Base-by-base conservation (phyloP, 1,140 invertebrate genomes). In the Drosophila sp. region DNA sequence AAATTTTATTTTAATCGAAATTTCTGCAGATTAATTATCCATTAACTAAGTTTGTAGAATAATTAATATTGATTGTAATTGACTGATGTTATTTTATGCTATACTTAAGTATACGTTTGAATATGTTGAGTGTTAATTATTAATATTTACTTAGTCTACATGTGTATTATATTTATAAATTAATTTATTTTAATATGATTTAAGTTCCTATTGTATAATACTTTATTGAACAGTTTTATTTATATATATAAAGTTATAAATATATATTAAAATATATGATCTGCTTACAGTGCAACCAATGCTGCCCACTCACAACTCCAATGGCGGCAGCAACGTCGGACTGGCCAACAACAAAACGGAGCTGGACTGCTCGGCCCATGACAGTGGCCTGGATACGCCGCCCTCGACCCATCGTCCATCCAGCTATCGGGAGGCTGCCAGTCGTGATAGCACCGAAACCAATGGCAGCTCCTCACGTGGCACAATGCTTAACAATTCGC, bases 361-460 rank as follows among this genome's bases (percentile, higher is more conserved):
- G 40, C 66, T 92, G 53, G 89, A 92, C 54, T 87, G 80, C 32
- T 90, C 91, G 40, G 91, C 91, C n/a, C 86, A 91, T 78, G 91
- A 92, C 54, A 92, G 91, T 48, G 91, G 91, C 38, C 61, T 92
- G 45, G 91, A 92, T 21, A 92, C 91, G 9, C 91, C 91, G 7
- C 91, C 91, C 0, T 92, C 90, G 1, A 91, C 90, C 2, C 91
- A 92, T 38, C 91, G 91, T 40, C 90, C 91, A 2, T 91, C 81
- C 21, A 92, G 91, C 65, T 92, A 92, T 58, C 81, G 91, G 18
- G 91, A 92, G 69, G 81, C 72, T 7, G 63, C 70, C 11, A 90
- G 78, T 29, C 65, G 91, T 1, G 91, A 91, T 56, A 90, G 91
- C 40, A 92, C 87, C 7, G 91, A 92, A 18, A 90, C 90, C 0